Evolutionary conservation across 2,797 vertebrate species (phyloP).

Genomic region (Monodelphis domestica): DNA sequence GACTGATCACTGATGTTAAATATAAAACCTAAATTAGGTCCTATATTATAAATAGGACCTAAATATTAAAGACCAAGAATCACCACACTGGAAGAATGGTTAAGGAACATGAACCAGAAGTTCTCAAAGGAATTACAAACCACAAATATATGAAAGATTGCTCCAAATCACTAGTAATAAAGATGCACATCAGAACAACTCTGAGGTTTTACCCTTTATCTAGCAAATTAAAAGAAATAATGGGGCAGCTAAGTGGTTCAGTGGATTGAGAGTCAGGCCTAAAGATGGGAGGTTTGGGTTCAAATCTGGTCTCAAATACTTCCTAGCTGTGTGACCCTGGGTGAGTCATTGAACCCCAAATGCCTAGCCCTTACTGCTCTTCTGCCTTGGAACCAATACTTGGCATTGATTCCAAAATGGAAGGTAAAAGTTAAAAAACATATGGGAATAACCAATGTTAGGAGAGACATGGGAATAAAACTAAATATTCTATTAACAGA

Average conservation of each 20-base stretch:
- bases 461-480: not conserved
- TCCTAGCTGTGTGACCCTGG: too few relatives aligned
- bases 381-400: too few relatives aligned
- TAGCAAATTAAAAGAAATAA: not conserved
- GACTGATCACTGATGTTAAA: not conserved
- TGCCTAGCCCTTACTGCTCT: too few relatives aligned
- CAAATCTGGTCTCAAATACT: too few relatives aligned
- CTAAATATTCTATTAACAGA: not conserved
- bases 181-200: not conserved
- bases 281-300: too few relatives aligned
- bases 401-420: too few relatives aligned
- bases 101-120: not conserved
- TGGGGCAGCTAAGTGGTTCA: too few relatives aligned
- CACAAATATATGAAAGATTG: not conserved
- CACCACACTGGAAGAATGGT: not conserved
- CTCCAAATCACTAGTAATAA: not conserved
- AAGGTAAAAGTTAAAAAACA: too few relatives aligned
- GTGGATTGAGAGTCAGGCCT: too few relatives aligned
- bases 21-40: too few relatives aligned
- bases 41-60: too few relatives aligned
- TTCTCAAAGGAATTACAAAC: not conserved
- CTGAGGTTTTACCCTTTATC: not conserved
- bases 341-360: too few relatives aligned
- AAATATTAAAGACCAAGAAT: not conserved
- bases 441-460: not conserved